These are phyloP conservation scores for Neotoxoptera formosana DNA, from an alignment of 1,140 invertebrate genomes.

Conservation along the genomic window DNA sequence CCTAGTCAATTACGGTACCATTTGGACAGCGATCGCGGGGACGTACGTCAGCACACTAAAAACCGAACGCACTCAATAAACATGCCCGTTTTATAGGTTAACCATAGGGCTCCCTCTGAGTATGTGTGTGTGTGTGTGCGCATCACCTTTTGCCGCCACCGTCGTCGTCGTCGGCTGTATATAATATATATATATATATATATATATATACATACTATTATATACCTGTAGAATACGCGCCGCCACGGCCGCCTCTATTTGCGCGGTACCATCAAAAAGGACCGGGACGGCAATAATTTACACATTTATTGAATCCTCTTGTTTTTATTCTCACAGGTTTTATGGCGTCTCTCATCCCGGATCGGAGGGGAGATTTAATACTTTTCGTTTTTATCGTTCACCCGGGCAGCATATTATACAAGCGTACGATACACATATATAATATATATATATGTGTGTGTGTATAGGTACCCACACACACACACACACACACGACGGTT, in stretches of 20 bases:
- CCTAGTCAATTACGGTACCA: conserved; percentile 9
- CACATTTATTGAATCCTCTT: conserved; percentile 56
- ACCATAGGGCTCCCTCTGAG: conserved; percentile 18
- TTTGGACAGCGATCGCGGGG: conserved; percentile 14
- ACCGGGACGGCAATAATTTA: conserved; percentile 46
- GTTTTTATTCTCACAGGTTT: conserved; percentile 55
- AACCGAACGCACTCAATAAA: conserved; percentile 50
- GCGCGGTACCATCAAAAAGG: conserved; percentile 52
- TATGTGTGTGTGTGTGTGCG: not conserved
- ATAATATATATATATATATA: not conserved
- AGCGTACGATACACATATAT: not conserved
- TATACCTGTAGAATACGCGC: not conserved
- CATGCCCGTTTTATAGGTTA: conserved; percentile 50
- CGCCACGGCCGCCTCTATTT: not conserved
- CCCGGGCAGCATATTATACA: not conserved
- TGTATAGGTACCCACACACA: too few relatives aligned
- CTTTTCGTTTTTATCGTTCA: conserved; percentile 32
- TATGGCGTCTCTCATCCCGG: conserved; percentile 37
- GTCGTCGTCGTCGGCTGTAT: not conserved
- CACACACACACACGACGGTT: not conserved
- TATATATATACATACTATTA: not conserved
- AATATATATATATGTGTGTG: not conserved
- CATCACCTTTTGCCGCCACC: conserved; percentile 12
- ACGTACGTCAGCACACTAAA: conserved; percentile 44
- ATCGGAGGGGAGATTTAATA: conserved; percentile 9